These are phyloP conservation scores for Gryllus bimaculatus DNA, from an alignment of 1,140 invertebrate species.

Conservation along the genomic window DNA sequence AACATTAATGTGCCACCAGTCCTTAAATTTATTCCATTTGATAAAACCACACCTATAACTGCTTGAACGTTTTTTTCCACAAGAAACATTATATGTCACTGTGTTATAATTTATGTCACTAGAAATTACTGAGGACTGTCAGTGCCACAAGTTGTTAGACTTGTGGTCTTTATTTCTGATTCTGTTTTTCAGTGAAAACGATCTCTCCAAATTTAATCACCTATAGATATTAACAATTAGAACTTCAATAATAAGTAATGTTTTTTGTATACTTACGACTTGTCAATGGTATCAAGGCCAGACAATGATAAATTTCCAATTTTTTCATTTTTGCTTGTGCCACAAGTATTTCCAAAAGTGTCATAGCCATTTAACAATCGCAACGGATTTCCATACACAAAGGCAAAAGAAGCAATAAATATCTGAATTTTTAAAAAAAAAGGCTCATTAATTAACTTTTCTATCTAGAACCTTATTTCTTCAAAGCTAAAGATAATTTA, in stretches of 20 bases:
- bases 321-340: slow-evolving; percentile 64
- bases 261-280: slow-evolving; percentile 42
- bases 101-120: background rate
- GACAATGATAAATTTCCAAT: slow-evolving; percentile 64
- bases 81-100: no score
- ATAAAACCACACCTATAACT: no score
- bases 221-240: background rate
- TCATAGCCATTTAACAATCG: slow-evolving; percentile 87
- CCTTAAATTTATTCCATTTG: no score
- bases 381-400: slow-evolving; percentile 79
- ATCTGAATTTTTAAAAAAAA: slow-evolving; percentile 44
- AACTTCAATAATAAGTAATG: background rate
- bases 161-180: background rate
- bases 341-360: slow-evolving; percentile 93
- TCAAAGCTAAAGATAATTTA: slow-evolving; percentile 23
- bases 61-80: no score
- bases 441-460: slow-evolving; percentile 25
- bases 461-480: slow-evolving; percentile 25
- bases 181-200: background rate
- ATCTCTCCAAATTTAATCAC: background rate
- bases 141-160: background rate
- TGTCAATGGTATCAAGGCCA: slow-evolving; percentile 69
- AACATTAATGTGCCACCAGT: no score
- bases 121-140: background rate
- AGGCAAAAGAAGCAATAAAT: slow-evolving; percentile 76